Evolutionary conservation across 2,888 invertebrate species (phyloP).

Genomic region (Zhuqinia jingwanae): DNA sequence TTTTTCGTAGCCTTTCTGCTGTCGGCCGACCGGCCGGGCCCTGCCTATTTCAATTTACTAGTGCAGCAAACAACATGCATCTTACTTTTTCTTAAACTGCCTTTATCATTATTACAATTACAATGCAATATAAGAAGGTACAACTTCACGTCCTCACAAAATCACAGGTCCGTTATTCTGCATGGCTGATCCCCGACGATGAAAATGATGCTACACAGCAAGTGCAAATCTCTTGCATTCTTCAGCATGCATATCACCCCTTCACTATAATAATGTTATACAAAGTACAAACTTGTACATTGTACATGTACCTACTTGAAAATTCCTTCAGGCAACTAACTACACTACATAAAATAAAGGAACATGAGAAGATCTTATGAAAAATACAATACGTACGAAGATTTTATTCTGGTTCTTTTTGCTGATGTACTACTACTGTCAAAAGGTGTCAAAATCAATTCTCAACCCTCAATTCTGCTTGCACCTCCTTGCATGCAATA

Average conservation of each 20-base stretch:
- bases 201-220: not conserved
- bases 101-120: not conserved
- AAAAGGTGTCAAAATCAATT: no score
- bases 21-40: not conserved
- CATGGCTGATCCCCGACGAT: conserved; percentile 12
- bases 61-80: not conserved
- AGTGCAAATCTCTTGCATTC: not conserved
- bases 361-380: not conserved
- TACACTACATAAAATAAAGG: not conserved
- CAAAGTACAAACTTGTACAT: conserved; percentile 3
- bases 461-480: no score
- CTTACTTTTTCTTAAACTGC: not conserved
- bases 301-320: not conserved
- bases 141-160: not conserved
- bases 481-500: no score
- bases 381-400: no score
- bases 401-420: no score
- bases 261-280: not conserved
- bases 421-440: no score
- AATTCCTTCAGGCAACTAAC: conserved; percentile 1
- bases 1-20: not conserved
- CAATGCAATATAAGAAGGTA: not conserved
- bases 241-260: not conserved
- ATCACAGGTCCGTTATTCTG: conserved; percentile 40
- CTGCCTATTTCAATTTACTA: not conserved